Conservation (phyloP, 2,888 invertebrate genomes). For the Ganaspis brasiliensis region DNA sequence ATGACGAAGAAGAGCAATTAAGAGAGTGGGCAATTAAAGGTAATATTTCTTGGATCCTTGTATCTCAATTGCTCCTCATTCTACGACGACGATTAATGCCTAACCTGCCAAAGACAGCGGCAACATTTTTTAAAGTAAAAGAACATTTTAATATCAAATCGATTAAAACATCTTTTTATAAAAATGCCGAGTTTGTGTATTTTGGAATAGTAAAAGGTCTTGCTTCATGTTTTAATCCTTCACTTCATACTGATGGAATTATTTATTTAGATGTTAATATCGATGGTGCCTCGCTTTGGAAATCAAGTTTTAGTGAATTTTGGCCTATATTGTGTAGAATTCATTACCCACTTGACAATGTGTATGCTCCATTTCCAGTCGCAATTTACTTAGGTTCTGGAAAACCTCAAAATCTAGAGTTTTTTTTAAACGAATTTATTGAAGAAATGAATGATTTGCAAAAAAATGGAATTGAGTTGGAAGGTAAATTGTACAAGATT, state of each 20-base stretch:
- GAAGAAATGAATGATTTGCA: constrained; percentile 21
- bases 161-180: neutral
- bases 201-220: no score
- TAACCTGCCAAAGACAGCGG: neutral
- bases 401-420: no score
- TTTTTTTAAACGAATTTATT: constrained; percentile 19
- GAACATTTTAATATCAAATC: neutral
- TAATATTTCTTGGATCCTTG: no score
- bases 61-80: no score
- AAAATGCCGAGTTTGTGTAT: neutral
- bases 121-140: neutral
- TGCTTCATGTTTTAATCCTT: constrained; percentile 6
- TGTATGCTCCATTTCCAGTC: no score
- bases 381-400: no score
- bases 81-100: constrained; percentile 11
- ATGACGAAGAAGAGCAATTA: no score
- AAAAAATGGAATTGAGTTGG: neutral
- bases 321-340: neutral
- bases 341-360: neutral
- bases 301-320: no score
- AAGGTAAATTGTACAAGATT: no score
- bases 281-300: neutral
- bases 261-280: neutral
- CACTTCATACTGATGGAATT: neutral
- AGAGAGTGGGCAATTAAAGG: no score